Base-by-base conservation (phyloP, 2,113 vertebrate species). In the Fulica atra region DNA sequence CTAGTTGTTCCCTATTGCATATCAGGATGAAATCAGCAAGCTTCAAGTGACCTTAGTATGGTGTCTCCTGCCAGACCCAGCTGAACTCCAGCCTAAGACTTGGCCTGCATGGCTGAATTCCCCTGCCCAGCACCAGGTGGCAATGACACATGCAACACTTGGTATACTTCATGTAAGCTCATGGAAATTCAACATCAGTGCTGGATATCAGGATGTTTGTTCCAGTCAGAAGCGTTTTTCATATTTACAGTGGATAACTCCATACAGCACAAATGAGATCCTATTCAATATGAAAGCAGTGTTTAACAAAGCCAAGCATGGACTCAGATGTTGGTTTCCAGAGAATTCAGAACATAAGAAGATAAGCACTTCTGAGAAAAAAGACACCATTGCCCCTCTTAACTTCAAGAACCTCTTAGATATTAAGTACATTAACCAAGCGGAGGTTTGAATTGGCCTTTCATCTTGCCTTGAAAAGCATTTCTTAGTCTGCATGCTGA, bases 81-180 rank as follows among this genome's bases (percentile, higher is more conserved):
- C 1, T 60, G 61, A 65, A 93, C 33, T 81, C 28, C 53, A 72
- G 53, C 42, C 61, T 36, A 35, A 56, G 66, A 15, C 38, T n/a
- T 82, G 53, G 20, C 20, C 61, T 15, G 24, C 40, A 8, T 12
- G 18, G 16, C 63, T 77, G 74, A 65, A 76, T 81, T 80, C n/a
- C 28, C 28, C 4, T 10, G n/a, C 33, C 83, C 63, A 25, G 59
- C 63, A 80, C 25, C 36, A 70, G 51, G 21, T 88, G 60, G 46
- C 9, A 86, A 50, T 50, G 36, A 13, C 25, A 69, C 19, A 29
- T 3, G 0, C 1, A 0, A 36, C 42, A 17, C 42, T 33, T 85
- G 3, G 13, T 70, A 25, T 0, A 0, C 63, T 72, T 72, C 28
- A 11, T 50, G 8, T 51, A 36, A 87, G 17, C 11, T 2, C 21